phyloP scores from a whole-genome alignment of 1,140 invertebrate species.

The Orchestia grillus region DNA sequence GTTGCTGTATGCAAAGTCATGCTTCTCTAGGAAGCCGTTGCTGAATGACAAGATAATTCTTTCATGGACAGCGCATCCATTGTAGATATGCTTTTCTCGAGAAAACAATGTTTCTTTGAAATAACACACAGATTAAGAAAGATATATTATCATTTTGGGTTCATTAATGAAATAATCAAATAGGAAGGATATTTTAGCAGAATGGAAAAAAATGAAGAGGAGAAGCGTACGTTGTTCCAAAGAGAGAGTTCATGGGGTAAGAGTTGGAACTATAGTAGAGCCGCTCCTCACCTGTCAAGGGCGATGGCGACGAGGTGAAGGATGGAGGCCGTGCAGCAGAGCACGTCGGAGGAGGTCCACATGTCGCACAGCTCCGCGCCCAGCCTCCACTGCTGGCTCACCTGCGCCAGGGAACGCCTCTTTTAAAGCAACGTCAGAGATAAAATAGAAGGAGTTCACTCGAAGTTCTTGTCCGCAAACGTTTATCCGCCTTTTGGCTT shows the following conservation, averaged over 20 bases:
- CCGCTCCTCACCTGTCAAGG: constrained; percentile 79
- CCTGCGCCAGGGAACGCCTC: constrained; percentile 67
- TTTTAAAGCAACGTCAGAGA: too few species aligned
- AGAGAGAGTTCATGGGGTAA: background rate
- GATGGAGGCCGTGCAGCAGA: constrained; percentile 94
- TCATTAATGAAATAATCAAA: background rate
- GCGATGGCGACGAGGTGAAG: constrained; percentile 95
- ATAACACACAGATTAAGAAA: background rate
- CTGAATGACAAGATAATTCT: too few species aligned
- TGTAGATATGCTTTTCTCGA: background rate
- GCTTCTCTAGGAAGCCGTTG: background rate
- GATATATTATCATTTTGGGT: background rate
- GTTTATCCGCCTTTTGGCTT: too few species aligned
- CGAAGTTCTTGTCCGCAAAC: too few species aligned
- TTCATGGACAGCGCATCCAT: too few species aligned
- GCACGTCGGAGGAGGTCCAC: constrained; percentile 92
- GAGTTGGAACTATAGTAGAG: background rate
- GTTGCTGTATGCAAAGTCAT: background rate
- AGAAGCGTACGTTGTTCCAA: background rate
- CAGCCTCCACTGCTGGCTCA: constrained; percentile 81
- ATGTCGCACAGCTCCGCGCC: constrained; percentile 91
- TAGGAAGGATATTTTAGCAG: background rate
- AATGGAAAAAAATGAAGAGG: background rate
- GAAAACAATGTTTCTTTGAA: background rate
- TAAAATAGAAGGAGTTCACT: too few species aligned